Conservation (phyloP, 2,888 invertebrate genomes). For the Pinctada fucata region DNA sequence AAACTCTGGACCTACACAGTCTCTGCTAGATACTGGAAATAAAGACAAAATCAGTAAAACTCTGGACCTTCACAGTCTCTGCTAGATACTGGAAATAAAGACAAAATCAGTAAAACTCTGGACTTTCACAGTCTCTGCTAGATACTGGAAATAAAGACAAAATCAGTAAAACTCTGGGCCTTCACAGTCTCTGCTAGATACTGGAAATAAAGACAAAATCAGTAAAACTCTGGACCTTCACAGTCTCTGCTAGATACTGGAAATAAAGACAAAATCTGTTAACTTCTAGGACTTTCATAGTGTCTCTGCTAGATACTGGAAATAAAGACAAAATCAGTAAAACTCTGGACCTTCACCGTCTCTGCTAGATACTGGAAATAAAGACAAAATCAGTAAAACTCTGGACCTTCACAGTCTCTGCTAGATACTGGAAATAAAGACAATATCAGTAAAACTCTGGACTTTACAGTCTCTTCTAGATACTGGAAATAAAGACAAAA, state of each 20-base stretch:
- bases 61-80: constrained; percentile 35
- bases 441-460: background rate
- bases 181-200: constrained; percentile 36
- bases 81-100: constrained; percentile 34
- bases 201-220: constrained; percentile 23
- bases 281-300: no score
- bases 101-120: background rate
- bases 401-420: constrained; percentile 35
- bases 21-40: constrained; percentile 36
- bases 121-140: constrained; percentile 36
- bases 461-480: constrained; percentile 34
- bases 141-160: constrained; percentile 29
- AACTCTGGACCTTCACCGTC: constrained; percentile 29
- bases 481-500: constrained; percentile 28
- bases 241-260: constrained; percentile 35
- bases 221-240: constrained; percentile 29
- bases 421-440: constrained; percentile 34
- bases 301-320: constrained; percentile 35
- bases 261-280: constrained; percentile 12
- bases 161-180: background rate
- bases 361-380: constrained; percentile 36
- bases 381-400: background rate
- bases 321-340: constrained; percentile 4
- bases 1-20: constrained; percentile 9
- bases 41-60: background rate